These are phyloP conservation scores for Limnephilus rhombicus DNA, from an alignment of 2,888 invertebrate species.

Conservation along the genomic window DNA sequence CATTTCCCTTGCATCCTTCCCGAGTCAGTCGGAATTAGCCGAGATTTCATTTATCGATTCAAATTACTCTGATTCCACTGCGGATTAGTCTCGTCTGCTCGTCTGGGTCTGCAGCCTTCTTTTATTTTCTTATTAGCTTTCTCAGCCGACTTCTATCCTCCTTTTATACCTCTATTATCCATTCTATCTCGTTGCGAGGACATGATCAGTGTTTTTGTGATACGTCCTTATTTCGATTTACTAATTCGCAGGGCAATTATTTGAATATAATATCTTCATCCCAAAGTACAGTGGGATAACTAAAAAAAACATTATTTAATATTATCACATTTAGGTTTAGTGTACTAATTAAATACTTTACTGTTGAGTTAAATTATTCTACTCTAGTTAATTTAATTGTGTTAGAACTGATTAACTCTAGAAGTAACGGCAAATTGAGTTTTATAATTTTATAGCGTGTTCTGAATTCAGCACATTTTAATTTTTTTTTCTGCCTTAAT, in stretches of 20 bases:
- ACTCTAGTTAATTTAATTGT: no score
- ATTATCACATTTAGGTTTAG: not conserved
- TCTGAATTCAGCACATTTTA: no score
- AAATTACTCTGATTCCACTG: slow-evolving; percentile 60
- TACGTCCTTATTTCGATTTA: not conserved
- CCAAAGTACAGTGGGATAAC: not conserved
- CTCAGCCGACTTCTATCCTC: not conserved
- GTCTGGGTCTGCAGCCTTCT: not conserved
- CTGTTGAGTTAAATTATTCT: no score
- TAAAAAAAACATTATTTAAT: not conserved
- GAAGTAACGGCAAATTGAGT: no score
- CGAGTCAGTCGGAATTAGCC: slow-evolving; percentile 43
- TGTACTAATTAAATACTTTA: not conserved
- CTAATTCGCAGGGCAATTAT: not conserved
- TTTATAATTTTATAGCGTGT: no score
- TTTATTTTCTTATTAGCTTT: slow-evolving; percentile 32
- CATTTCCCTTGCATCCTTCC: not conserved
- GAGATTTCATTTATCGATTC: slow-evolving; percentile 61
- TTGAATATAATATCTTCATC: not conserved
- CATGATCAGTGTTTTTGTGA: not conserved
- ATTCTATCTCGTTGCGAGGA: not conserved
- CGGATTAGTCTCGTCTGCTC: slow-evolving; percentile 57
- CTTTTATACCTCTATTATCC: slow-evolving; percentile 24
- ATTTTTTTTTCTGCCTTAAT: no score
- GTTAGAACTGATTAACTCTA: no score